Evolutionary conservation across 2,888 invertebrate species (phyloP).

Genomic region (Hedya salicella): DNA sequence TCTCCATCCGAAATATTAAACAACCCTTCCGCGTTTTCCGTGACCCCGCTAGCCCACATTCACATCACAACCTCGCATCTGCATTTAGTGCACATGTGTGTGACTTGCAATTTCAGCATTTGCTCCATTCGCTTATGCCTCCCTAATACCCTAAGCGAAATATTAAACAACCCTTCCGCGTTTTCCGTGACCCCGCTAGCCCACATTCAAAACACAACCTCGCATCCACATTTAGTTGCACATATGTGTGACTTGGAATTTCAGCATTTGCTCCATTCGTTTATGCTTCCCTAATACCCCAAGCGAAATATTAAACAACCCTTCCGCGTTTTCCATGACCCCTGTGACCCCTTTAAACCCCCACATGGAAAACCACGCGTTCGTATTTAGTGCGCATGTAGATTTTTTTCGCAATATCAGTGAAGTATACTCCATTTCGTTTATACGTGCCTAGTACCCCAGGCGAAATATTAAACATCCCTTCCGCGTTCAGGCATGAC

Average conservation of each 20-base stretch:
- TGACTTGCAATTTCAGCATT: not conserved
- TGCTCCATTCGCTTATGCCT: not conserved
- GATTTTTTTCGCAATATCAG: not conserved
- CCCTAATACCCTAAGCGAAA: not conserved
- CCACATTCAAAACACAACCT: not conserved
- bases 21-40: slow-evolving; percentile 18
- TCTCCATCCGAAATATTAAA: not conserved
- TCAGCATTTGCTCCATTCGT: not conserved
- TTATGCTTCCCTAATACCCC: slow-evolving; percentile 2
- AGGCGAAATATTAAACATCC: slow-evolving; percentile 12
- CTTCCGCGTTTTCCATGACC: slow-evolving; percentile 5
- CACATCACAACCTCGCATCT: not conserved
- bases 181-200: not conserved
- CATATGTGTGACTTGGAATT: not conserved
- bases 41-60: not conserved
- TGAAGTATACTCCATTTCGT: not conserved
- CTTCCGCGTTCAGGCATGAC: not conserved
- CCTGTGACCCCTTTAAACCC: not conserved
- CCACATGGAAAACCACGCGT: not conserved
- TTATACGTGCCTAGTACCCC: slow-evolving; percentile 1
- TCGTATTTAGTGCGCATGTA: not conserved
- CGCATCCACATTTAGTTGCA: not conserved
- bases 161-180: slow-evolving; percentile 17
- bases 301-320: slow-evolving; percentile 6
- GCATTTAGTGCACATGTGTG: not conserved